phyloP scores from a whole-genome alignment of 2,888 invertebrate genomes.

The Hymenopus coronatus region DNA sequence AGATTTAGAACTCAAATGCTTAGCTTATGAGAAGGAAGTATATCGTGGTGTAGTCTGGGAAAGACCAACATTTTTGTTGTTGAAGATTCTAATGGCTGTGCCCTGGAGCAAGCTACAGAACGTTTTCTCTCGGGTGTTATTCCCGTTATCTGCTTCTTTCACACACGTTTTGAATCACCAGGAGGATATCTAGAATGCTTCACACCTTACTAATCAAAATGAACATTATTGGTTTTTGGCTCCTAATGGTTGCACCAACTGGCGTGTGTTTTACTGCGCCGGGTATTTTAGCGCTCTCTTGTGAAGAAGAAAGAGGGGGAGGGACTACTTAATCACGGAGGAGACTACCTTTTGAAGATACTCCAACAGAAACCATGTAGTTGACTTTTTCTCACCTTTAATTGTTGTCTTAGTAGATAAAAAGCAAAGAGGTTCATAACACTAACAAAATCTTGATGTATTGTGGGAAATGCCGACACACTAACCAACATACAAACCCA shows the following conservation, averaged over 20 bases:
- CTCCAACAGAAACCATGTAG: neutral
- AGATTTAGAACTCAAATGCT: too few species aligned
- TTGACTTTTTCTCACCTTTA: neutral
- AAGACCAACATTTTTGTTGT: too few species aligned
- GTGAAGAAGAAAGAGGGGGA: neutral
- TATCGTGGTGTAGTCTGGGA: too few species aligned
- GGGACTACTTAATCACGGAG: neutral
- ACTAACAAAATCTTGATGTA: neutral
- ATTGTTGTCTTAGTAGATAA: neutral
- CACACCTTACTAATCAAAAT: neutral
- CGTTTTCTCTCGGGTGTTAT: too few species aligned
- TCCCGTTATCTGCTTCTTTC: too few species aligned
- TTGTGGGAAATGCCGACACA: neutral
- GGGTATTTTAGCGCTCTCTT: neutral
- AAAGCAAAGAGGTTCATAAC: neutral
- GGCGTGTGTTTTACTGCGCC: neutral
- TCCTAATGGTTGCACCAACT: neutral
- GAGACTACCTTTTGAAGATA: neutral
- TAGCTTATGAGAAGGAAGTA: too few species aligned
- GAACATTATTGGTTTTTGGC: neutral
- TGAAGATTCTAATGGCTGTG: too few species aligned
- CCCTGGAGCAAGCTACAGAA: too few species aligned
- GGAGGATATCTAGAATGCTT: neutral
- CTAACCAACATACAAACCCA: neutral
- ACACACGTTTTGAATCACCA: neutral